Percentiles rank a stretch among this genome's conserved stretches.
phyloP scores from a whole-genome alignment of 2,113 vertebrate species.

The Synchiropus splendidus region DNA sequence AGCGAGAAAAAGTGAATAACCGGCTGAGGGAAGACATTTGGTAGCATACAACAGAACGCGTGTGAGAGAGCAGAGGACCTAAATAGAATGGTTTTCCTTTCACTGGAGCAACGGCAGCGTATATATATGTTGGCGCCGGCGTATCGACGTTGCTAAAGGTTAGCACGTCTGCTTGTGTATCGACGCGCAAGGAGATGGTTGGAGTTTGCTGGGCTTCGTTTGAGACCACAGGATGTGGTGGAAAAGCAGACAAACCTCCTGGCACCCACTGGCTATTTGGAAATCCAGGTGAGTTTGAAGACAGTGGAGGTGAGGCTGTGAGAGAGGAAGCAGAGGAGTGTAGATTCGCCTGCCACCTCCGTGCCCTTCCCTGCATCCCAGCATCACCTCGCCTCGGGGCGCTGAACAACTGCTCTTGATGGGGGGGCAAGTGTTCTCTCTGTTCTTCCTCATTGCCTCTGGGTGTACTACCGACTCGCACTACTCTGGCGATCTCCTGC shows the following conservation, averaged over 20 bases:
- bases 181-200: constrained; percentile 33
- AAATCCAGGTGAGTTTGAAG: constrained; percentile 48
- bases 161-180: constrained; percentile 18
- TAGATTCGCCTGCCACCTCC: constrained; percentile 52
- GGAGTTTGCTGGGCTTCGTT: constrained; percentile 48
- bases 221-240: constrained; percentile 22
- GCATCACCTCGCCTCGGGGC: constrained; percentile 60
- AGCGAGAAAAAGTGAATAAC: too few species aligned
- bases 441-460: constrained; percentile 59
- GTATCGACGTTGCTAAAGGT: constrained; percentile 23
- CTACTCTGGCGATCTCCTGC: constrained; percentile 65
- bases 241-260: constrained; percentile 18
- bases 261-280: constrained; percentile 52
- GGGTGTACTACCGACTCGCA: constrained; percentile 59
- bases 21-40: too few species aligned
- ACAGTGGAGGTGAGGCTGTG: constrained; percentile 55
- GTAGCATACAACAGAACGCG: too few species aligned
- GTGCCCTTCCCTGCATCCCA: constrained; percentile 47
- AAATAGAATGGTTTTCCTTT: too few species aligned
- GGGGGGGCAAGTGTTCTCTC: constrained; percentile 64
- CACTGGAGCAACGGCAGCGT: too few species aligned
- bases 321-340: constrained; percentile 51
- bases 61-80: too few species aligned
- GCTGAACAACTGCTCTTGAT: constrained; percentile 61
- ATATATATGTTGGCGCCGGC: neutral